A percentile compares a stretch with the other conserved stretches of the same genome.
These are phyloP conservation scores for Nesometra sesokonis DNA, from an alignment of 35 echinoderm and acorn worm genomes.

Conservation along the genomic window DNA sequence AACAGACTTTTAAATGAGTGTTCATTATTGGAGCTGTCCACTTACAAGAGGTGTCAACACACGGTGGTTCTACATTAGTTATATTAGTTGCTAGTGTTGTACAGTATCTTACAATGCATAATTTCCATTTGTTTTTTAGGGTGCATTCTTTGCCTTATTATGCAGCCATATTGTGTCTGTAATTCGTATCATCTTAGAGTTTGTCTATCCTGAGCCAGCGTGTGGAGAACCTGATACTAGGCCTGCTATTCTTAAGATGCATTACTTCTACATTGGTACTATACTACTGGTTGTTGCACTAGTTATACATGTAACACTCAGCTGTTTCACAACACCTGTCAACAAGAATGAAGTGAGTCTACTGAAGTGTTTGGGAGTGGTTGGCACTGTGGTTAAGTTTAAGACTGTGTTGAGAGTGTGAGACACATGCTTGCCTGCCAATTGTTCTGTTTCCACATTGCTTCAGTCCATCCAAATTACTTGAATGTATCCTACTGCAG, in stretches of 20 bases:
- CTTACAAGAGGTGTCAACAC: too few relatives aligned
- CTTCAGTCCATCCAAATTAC: too few relatives aligned
- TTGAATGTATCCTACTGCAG: too few relatives aligned
- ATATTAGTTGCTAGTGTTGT: too few relatives aligned
- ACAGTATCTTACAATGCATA: background rate
- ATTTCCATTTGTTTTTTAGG: background rate
- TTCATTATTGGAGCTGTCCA: too few relatives aligned
- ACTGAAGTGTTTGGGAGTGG: too few relatives aligned
- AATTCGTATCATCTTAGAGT: background rate
- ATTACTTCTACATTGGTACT: background rate
- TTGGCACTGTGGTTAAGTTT: too few relatives aligned
- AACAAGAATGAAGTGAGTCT: background rate
- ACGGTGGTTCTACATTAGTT: too few relatives aligned
- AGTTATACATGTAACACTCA: background rate
- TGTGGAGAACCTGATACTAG: constrained; percentile 10
- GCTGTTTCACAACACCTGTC: background rate
- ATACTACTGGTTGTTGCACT: background rate
- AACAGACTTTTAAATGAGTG: too few relatives aligned
- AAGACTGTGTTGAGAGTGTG: too few relatives aligned
- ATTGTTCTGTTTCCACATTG: too few relatives aligned
- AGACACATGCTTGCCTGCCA: too few relatives aligned
- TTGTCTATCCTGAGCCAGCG: background rate
- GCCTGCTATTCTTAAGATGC: background rate
- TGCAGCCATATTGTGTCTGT: background rate
- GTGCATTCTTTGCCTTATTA: background rate